Evolutionary conservation across 2,888 invertebrate species (phyloP).

Genomic region (Argynnis bischoffii): DNA sequence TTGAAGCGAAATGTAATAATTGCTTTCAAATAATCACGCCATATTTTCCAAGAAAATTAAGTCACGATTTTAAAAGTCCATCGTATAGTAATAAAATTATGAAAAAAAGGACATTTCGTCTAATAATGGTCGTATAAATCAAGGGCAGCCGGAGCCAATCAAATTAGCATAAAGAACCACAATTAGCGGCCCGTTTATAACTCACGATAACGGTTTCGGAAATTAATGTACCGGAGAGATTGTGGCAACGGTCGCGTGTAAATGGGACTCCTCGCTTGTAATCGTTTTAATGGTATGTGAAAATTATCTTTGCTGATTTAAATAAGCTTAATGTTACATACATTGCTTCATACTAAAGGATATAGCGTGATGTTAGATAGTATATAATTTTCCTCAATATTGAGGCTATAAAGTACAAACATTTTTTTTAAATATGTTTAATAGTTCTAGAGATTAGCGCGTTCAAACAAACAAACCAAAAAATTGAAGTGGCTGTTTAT

Average conservation of each 20-base stretch:
- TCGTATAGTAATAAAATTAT: constrained; percentile 17
- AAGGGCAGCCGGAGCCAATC: constrained; percentile 39
- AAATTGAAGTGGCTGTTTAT: no score
- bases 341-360: no score
- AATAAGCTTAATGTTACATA: not conserved
- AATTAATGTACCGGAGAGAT: constrained; percentile 43
- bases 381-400: no score
- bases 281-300: constrained; percentile 7
- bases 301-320: constrained; percentile 6
- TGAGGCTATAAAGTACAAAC: no score
- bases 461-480: no score
- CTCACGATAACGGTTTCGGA: constrained; percentile 39
- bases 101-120: constrained; percentile 15
- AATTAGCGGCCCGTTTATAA: constrained; percentile 38
- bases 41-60: constrained; percentile 7
- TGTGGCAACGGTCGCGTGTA: constrained; percentile 29
- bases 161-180: constrained; percentile 43
- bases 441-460: no score
- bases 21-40: not conserved
- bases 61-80: constrained; percentile 3
- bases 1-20: not conserved
- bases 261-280: constrained; percentile 26
- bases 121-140: constrained; percentile 35
- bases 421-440: no score
- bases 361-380: no score